Evolutionary conservation across 2,113 vertebrate genomes (phyloP).

Genomic region (Caranx ignobilis): DNA sequence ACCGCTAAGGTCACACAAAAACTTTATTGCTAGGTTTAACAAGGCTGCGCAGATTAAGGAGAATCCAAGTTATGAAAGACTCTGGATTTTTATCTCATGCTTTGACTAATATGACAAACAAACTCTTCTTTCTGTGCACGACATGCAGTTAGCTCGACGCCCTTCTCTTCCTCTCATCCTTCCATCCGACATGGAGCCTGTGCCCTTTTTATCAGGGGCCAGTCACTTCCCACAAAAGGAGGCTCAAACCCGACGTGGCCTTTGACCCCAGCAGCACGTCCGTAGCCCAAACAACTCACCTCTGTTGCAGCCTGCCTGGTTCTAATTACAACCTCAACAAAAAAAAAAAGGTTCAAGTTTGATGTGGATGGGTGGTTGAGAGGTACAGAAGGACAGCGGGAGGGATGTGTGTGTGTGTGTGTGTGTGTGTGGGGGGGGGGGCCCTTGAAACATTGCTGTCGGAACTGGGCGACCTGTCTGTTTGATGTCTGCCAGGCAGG

Average conservation of each 20-base stretch:
- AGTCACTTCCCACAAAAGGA: constrained; percentile 57
- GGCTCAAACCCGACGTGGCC: constrained; percentile 55
- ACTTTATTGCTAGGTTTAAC: constrained; percentile 3
- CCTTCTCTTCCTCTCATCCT: constrained; percentile 34
- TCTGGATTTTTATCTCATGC: background rate
- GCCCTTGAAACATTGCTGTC: constrained; percentile 51
- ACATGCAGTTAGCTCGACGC: background rate
- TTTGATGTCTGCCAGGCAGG: constrained; percentile 77
- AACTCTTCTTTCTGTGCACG: background rate
- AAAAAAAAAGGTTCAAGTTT: constrained; percentile 62
- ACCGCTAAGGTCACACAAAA: constrained; percentile 21
- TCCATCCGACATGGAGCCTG: constrained; percentile 15
- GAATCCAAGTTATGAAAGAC: constrained; percentile 17
- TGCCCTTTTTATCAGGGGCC: constrained; percentile 21
- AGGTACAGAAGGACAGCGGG: constrained; percentile 32
- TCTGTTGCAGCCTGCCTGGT: constrained; percentile 70
- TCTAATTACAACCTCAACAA: constrained; percentile 71
- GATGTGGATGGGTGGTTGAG: constrained; percentile 52
- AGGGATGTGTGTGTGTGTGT: constrained; percentile 6
- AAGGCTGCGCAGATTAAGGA: background rate
- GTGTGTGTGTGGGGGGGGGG: background rate
- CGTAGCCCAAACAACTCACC: constrained; percentile 76
- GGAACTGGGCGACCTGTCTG: constrained; percentile 59
- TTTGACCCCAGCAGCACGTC: constrained; percentile 75
- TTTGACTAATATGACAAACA: background rate